Evolutionary conservation across 2,113 vertebrate species (phyloP), one percentile per base, ranked within the genome.

Genomic region (Sturnira hondurensis): DNA sequence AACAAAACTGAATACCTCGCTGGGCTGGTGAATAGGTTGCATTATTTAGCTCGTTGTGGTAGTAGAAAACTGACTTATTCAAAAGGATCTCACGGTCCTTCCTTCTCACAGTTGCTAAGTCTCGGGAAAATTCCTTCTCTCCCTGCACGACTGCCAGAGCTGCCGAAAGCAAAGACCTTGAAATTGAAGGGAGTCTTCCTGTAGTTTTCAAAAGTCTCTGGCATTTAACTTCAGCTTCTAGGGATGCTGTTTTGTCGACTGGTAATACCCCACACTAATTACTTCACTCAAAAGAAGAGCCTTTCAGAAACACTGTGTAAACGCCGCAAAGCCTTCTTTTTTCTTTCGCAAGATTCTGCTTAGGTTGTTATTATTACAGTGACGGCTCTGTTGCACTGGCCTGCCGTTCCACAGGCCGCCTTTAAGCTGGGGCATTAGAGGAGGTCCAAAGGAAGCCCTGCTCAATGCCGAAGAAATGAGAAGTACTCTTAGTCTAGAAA

Each of bases 401-500:
- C 86, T 93, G 73, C 33, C 93, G 77, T 97, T 97, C 68, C 76
- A 93, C 85, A 52, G 0, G 2, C 77, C 22, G 7, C 91, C 74
- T 77, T 33, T 90, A 90, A 86, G 31, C 31, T 38, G 63, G n/a
- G 63, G 85, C 67, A 80, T 89, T 97, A 93, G 38, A 95, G 19
- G 24, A 74, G 38, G 36, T 58, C 97, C 83, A 56, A 83, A 61
- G 11, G 67, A 96, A 97, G 33, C 80, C 80, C 26, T 78, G 50
- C 78, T 97, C 93, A 89, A 7, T 31, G 1, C 33, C 0, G 83
- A 13, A 91, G 92, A 97, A 97, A 98, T 98, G 97, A 93, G 97
- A 97, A 98, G 96, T 96, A 86, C 86, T 76, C 54, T 97, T 96
- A 96, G 77, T 95, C 85, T 97, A 80, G 97, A 98, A 98, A 93